A percentile compares a stretch with the other conserved stretches of the same genome.
Evolutionary conservation across 2,797 vertebrate species (phyloP).

Genomic region (Staurois parvus): DNA sequence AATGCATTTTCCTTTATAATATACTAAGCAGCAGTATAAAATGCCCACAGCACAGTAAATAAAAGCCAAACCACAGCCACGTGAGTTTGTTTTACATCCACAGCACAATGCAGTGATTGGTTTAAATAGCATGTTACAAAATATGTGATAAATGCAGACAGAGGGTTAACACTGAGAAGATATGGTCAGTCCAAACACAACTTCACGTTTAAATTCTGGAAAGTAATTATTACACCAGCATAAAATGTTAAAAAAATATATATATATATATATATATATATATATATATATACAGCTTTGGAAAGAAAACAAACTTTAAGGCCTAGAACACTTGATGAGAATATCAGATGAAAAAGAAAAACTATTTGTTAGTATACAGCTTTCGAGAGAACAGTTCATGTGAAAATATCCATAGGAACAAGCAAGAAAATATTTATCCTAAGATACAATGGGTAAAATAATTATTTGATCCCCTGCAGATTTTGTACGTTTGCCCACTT

Average conservation of each 20-base stretch:
- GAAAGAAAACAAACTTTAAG: too few species aligned
- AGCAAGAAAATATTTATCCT: too few species aligned
- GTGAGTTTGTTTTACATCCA: conserved; percentile 66
- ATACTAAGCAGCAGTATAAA: not conserved
- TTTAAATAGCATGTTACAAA: conserved; percentile 68
- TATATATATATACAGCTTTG: too few species aligned
- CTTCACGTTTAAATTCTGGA: not conserved
- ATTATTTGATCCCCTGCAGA: too few species aligned
- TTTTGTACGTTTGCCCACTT: too few species aligned
- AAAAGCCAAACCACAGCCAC: conserved; percentile 51
- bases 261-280: too few species aligned
- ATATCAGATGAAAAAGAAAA: too few species aligned
- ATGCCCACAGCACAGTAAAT: conserved; percentile 36
- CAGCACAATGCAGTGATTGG: conserved; percentile 63
- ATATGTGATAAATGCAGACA: conserved; percentile 45
- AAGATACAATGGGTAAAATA: too few species aligned
- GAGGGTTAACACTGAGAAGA: not conserved
- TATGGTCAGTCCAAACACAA: not conserved
- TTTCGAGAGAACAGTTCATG: too few species aligned
- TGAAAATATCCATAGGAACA: too few species aligned
- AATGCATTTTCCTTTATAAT: conserved; percentile 21
- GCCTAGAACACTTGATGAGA: too few species aligned
- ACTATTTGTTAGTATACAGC: too few species aligned
- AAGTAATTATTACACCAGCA: not conserved
- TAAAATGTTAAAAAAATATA: not conserved